Evolutionary conservation across 2,888 invertebrate species (phyloP).

Genomic region (Acleris literana): DNA sequence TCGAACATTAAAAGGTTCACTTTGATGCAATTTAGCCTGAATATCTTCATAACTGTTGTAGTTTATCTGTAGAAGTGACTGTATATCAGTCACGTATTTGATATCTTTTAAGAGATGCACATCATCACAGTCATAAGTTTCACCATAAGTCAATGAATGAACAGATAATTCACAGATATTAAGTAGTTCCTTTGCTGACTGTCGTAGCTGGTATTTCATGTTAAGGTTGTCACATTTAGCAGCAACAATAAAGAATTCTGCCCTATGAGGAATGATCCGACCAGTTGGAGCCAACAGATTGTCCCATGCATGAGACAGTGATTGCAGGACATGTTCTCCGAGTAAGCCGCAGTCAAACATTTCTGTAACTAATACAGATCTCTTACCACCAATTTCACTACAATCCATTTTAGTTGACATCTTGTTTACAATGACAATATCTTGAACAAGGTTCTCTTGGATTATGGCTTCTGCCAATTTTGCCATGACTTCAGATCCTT

Average conservation of each 20-base stretch:
- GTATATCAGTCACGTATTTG: conserved; percentile 83
- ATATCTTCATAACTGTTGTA: conserved; percentile 84
- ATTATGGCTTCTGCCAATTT: conserved; percentile 78
- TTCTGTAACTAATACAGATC: conserved; percentile 88
- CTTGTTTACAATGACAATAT: conserved; percentile 81
- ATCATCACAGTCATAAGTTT: conserved; percentile 89
- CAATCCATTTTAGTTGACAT: conserved; percentile 83
- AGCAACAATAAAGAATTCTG: conserved; percentile 86
- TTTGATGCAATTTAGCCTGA: conserved; percentile 58
- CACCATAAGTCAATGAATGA: conserved; percentile 62
- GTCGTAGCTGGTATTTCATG: conserved; percentile 70
- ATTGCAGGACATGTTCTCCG: conserved; percentile 88
- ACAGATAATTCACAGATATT: conserved; percentile 55
- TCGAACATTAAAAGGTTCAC: conserved; percentile 63
- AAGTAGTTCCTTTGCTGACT: conserved; percentile 54
- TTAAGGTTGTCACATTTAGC: conserved; percentile 82
- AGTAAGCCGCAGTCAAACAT: conserved; percentile 91
- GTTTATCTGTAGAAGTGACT: conserved; percentile 82
- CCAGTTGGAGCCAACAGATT: conserved; percentile 78
- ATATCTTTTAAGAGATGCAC: conserved; percentile 81
- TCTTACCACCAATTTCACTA: conserved; percentile 80
- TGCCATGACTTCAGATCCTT: conserved; percentile 86
- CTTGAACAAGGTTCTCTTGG: conserved; percentile 76
- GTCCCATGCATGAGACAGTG: conserved; percentile 87
- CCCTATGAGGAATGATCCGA: conserved; percentile 84